Evolutionary conservation across 2,888 invertebrate genomes (phyloP), one percentile per base, ranked within the genome.

Genomic region (Myopa testacea): DNA sequence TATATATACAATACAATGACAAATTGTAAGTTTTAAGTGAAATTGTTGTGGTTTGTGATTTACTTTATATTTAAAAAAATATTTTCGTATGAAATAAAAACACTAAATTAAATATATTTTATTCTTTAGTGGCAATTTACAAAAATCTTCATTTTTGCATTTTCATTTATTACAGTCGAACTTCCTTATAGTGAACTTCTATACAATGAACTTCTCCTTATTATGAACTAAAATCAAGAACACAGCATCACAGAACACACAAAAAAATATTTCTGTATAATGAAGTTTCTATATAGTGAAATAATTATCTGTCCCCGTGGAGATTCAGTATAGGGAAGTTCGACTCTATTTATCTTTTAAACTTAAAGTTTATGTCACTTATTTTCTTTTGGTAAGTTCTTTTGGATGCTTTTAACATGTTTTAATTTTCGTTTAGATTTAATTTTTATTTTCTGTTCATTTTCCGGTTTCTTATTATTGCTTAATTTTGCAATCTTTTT

Each of bases 401-500:
- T 68, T 68, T 38, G 6, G 4, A 4, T 40, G 4, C 7, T 63
- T 67, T 45, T 67, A 37, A 1, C 60, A 71, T 68, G 38, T 72
- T n/a, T 78, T 70, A 63, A 50, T 62, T 69, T 70, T 52, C 67
- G 75, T 62, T 76, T n/a, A 0, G 19, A 19, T 75, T 55, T 26
- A 58, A 19, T 34, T 73, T 58, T 38, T 72, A 16, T 60, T 60
- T 69, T 72, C 1, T 34, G 65, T 70, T 52, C 4, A 40, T 26
- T 63, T 55, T 69, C 12, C 12, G 12, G 19, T 55, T 76, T 78
- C 62, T 68, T 19, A 26, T 14, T 37, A 16, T 58, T 78, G 58
- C 69, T 80, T 16, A 80, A 19, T 45, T 78, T 81, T 67, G 71
- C 65, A 69, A 80, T 72, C 70, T 80, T 80, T 62, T 81, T 80